Conservation (phyloP, 2,888 invertebrate genomes). For the Tenthredo notha region DNA sequence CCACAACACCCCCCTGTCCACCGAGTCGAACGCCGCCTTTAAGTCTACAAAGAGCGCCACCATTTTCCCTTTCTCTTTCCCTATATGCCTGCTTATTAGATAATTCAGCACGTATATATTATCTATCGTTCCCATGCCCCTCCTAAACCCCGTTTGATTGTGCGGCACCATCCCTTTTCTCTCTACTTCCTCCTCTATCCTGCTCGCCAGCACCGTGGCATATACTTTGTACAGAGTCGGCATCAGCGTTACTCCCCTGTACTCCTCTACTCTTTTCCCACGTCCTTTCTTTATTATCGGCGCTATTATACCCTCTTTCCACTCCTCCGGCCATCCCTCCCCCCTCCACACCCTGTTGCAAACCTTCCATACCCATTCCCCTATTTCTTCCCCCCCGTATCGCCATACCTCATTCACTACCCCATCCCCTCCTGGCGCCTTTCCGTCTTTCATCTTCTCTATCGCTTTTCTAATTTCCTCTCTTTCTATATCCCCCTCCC, state of each 20-base stretch:
- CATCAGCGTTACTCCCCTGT: background rate
- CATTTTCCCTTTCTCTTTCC: no score
- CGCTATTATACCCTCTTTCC: background rate
- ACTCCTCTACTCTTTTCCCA: background rate
- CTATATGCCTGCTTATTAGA: background rate
- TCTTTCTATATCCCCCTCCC: background rate
- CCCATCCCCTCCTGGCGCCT: background rate
- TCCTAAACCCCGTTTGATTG: background rate
- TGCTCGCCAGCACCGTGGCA: background rate
- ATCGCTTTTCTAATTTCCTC: background rate
- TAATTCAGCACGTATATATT: background rate
- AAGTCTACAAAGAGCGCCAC: no score
- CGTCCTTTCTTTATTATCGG: background rate
- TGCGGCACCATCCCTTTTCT: constrained; percentile 45
- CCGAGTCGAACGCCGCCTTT: no score
- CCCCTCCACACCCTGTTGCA: background rate
- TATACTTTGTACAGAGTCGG: background rate
- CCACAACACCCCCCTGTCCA: no score
- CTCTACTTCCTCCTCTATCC: constrained; percentile 51
- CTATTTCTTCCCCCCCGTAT: background rate
- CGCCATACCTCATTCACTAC: background rate
- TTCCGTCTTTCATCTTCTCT: background rate
- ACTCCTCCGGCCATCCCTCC: background rate
- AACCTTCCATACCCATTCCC: background rate
- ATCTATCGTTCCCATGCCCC: background rate